Base-by-base conservation (phyloP, 2,113 vertebrate species). In the Mixornis gularis region DNA sequence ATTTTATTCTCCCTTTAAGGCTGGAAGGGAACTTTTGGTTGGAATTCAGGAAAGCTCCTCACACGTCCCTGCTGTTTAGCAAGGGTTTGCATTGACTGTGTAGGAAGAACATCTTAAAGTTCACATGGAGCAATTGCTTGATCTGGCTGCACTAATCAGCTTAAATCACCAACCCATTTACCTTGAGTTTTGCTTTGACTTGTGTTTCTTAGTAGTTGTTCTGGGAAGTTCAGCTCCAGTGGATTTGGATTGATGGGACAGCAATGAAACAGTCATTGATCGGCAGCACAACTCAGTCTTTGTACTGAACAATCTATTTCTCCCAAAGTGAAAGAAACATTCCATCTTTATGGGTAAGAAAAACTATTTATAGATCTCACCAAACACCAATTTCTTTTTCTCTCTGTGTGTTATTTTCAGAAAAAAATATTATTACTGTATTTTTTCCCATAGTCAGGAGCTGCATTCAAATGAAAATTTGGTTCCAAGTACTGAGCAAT, bases 51-150 rank as follows among this genome's bases (percentile, higher is more conserved):
- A 74, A 48, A 79, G 56, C 40, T 92, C 49, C 27, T 59, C 2
- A 3, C 69, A 32, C 3, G 5, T 62, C n/a, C 62, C 18, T 18
- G 15, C 51, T 27, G 1, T 40, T 48, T 6, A 41, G 41, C 30
- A 19, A 6, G 1, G 13, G 10, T n/a, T 85, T 82, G 34, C 0
- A 0, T 7, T 73, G 59, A 9, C 38, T 78, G 53, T 9, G 41
- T 60, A 21, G 82, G 85, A 59, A 64, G 27, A 64, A 14, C 2
- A 2, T 58, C 64, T 59, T 69, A 12, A 65, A 78, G 38, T 66
- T 77, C 72, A 25, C 16, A 4, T 10, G n/a, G 44, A 78, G 60
- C 44, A 48, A 32, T 49, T 17, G 18, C 27, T 49, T 41, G 71
- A 60, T 72, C 49, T 48, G 27, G 14, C 38, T 70, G 16, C 34